Conservation (phyloP, 2,113 vertebrate species). For the Podilymbus podiceps region DNA sequence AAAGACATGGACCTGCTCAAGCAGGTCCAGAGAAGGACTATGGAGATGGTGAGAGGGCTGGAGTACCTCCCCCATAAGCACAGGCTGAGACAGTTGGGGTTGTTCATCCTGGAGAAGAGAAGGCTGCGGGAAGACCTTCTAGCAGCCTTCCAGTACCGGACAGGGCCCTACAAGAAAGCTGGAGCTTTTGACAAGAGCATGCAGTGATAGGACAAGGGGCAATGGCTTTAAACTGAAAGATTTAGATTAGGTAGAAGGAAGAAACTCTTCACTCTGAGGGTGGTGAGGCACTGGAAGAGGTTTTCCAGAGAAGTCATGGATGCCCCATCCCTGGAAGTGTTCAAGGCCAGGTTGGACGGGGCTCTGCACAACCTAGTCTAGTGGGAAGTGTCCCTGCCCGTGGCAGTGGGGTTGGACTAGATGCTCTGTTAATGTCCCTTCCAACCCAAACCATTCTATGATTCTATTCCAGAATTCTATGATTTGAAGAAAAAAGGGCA, state of each 20-base stretch:
- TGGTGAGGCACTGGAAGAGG: not conserved
- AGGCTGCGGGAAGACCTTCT: not conserved
- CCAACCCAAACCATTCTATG: not conserved
- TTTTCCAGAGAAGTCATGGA: not conserved
- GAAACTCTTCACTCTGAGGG: not conserved
- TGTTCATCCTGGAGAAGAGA: not conserved
- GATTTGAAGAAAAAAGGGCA: not conserved
- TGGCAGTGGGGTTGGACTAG: not conserved
- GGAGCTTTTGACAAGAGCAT: not conserved
- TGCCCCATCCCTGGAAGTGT: too few relatives aligned
- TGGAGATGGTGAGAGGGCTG: not conserved
- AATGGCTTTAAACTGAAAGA: not conserved
- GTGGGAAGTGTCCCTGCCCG: not conserved
- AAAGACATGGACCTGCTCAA: not conserved
- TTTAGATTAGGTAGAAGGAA: not conserved
- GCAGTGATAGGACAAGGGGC: too few relatives aligned
- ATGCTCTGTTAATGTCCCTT: not conserved
- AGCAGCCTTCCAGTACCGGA: not conserved
- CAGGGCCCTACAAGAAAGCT: not conserved
- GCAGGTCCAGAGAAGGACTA: not conserved
- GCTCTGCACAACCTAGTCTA: not conserved
- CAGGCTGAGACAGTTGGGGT: not conserved
- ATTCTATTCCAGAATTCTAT: not conserved
- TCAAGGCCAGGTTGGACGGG: not conserved
- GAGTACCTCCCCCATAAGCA: not conserved